Evolutionary conservation across 2,113 vertebrate genomes (phyloP), one percentile per base, ranked within the genome.

Genomic region (Sapayoa aenigma): DNA sequence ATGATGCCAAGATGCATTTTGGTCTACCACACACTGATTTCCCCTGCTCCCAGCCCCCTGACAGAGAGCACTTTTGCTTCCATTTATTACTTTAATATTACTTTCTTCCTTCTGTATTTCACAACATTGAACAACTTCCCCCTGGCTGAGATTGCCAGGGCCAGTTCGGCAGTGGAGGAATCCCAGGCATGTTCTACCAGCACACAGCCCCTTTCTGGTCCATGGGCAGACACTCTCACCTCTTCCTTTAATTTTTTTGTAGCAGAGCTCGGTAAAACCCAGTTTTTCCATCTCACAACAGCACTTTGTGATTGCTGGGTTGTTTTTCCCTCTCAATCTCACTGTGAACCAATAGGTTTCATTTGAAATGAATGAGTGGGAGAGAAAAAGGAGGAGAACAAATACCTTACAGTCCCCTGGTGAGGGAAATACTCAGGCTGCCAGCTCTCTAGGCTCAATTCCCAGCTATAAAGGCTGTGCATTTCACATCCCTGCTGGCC

Each of bases 151-250:
- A 76, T 88, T 7, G 44, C 93, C 90, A 47, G 79, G 87, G 71
- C 68, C 44, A 6, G 14, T 89, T 96, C 9, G 28, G 76, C 67
- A 81, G 68, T 2, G 28, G 83, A 95, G 90, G 95, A 97, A 97
- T 97, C 92, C 84, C 90, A 96, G 90, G 92, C 84, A 95, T 84
- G 67, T 23, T 93, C 84, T 73, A 65, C 66, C 69, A 87, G 78
- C 11, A 23, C 27, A 46, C 93, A 96, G 88, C 76, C 91, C 41
- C 68, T 71, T 93, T 9, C 9, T 80, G 84, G 93, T 82, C 77
- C 9, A 12, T 28, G 65, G 78, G 83, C 88, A 95, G 44, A 44
- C 42, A 13, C 47, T 87, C 59, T 93, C 74, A 84, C 85, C 94
- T 96, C 37, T 81, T 67, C 90, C 59, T 87, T 19, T 73, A 22